phyloP scores from a whole-genome alignment of 2,797 vertebrate genomes.

The Gila robusta region DNA sequence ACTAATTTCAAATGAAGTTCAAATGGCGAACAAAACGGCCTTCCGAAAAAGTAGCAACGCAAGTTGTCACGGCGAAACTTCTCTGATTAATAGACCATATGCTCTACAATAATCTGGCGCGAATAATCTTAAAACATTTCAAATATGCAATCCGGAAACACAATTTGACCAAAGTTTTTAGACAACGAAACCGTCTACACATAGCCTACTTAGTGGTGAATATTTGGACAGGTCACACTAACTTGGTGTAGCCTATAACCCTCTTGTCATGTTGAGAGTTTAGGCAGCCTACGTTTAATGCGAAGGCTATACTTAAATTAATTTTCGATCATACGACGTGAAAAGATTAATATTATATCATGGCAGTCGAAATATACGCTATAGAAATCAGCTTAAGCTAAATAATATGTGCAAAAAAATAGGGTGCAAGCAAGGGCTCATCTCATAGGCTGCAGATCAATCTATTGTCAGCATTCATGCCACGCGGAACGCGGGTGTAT shows the following conservation, averaged over 20 bases:
- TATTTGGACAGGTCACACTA: conserved; percentile 5
- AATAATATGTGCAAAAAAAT: conserved; percentile 1
- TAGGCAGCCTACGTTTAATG: neutral
- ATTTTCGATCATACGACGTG: neutral
- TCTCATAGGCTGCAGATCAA: conserved; percentile 30
- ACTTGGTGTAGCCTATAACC: neutral
- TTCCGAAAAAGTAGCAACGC: conserved; percentile 22
- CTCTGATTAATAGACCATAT: neutral
- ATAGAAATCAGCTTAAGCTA: neutral
- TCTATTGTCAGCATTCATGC: conserved; percentile 33
- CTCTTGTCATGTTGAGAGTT: neutral
- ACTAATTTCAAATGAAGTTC: conserved; percentile 17
- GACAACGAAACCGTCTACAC: neutral
- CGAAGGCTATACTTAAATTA: neutral
- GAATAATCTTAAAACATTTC: neutral
- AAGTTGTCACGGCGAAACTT: conserved; percentile 37
- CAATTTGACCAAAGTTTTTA: neutral
- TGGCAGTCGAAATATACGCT: neutral
- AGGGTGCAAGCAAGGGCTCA: neutral
- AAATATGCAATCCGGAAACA: neutral
- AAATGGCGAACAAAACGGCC: conserved; percentile 14
- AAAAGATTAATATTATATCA: neutral
- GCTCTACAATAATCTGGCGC: neutral
- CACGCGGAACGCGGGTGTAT: neutral
- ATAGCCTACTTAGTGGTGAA: neutral